These are phyloP conservation scores for Tragulus kanchil DNA, from an alignment of 2,113 vertebrate species.

Conservation along the genomic window DNA sequence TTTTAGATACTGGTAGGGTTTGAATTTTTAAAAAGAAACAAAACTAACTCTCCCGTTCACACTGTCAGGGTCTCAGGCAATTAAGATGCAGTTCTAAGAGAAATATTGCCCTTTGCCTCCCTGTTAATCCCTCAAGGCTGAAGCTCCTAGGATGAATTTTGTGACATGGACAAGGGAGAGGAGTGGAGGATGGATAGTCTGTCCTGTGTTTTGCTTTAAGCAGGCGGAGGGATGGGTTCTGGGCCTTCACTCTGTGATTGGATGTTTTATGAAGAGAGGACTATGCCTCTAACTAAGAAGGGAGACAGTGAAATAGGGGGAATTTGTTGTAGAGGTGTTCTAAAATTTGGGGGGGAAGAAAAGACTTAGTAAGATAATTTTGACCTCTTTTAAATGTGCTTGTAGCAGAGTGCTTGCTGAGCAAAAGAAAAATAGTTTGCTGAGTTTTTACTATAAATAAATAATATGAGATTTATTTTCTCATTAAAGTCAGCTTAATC, in stretches of 20 bases:
- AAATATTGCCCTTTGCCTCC: neutral
- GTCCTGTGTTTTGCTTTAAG: neutral
- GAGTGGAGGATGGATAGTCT: neutral
- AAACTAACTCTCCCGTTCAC: neutral
- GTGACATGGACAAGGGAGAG: neutral
- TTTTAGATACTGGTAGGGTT: neutral
- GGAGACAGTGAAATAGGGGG: neutral
- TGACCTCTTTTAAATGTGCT: slow-evolving; percentile 27
- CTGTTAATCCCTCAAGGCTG: neutral
- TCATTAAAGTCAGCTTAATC: slow-evolving; percentile 72
- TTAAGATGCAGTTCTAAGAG: slow-evolving; percentile 13
- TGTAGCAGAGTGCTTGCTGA: slow-evolving; percentile 17
- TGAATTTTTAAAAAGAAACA: slow-evolving; percentile 12
- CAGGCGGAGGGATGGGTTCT: neutral
- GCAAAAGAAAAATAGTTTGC: slow-evolving; percentile 65
- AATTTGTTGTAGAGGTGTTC: neutral
- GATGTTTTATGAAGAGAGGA: neutral
- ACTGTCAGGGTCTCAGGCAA: neutral
- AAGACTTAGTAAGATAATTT: neutral
- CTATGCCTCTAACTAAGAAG: neutral
- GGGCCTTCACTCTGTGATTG: neutral
- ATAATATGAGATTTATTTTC: slow-evolving; percentile 66
- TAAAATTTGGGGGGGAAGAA: neutral
- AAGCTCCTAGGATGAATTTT: neutral
- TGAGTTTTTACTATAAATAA: slow-evolving; percentile 71